Conservation (phyloP, 2,797 vertebrate genomes). For the Chloroceryle amazona region DNA sequence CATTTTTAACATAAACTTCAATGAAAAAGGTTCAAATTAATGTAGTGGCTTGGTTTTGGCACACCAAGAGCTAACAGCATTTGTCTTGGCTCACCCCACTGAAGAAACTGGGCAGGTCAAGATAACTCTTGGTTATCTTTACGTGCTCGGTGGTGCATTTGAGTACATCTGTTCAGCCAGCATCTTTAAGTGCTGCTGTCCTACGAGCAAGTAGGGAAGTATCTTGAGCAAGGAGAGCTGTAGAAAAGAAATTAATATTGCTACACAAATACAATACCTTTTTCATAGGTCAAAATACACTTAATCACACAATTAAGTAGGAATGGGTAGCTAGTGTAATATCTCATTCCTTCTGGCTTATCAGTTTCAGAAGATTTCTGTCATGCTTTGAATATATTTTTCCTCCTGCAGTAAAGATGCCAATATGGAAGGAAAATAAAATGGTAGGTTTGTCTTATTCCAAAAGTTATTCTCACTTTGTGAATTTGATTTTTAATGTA, state of each 20-base stretch:
- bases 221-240: not conserved
- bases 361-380: not conserved
- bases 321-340: not conserved
- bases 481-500: not conserved
- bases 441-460: not conserved
- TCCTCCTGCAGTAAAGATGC: not conserved
- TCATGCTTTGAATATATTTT: not conserved
- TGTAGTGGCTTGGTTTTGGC: not conserved
- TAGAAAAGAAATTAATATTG: not conserved
- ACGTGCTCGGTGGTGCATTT: not conserved
- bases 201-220: not conserved
- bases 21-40: not conserved
- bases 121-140: not conserved
- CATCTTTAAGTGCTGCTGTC: not conserved
- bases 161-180: not conserved
- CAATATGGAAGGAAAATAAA: not conserved
- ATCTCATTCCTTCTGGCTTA: not conserved
- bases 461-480: not conserved
- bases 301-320: not conserved
- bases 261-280: not conserved
- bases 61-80: rapidly evolving
- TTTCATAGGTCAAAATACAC: not conserved
- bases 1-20: not conserved
- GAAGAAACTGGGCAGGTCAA: not conserved
- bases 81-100: not conserved